phyloP scores from a whole-genome alignment of 2,888 invertebrate species.

The Galerucella pusilla region DNA sequence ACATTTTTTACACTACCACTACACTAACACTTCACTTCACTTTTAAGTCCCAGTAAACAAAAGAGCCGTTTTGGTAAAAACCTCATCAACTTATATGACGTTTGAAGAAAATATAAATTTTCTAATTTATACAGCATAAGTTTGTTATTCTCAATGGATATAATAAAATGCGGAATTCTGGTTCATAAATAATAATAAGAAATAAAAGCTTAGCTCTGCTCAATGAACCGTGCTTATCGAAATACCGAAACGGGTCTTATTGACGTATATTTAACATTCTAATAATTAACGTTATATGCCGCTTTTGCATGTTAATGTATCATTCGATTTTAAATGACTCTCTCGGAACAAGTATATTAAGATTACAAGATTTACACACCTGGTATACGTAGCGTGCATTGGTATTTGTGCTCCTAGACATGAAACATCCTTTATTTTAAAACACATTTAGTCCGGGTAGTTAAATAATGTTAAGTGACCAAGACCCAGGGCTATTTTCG shows the following conservation, averaged over 20 bases:
- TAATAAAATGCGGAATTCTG: neutral
- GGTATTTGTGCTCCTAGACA: neutral
- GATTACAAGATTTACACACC: slow-evolving; percentile 19
- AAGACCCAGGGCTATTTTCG: neutral
- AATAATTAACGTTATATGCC: slow-evolving; percentile 18
- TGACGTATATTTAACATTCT: slow-evolving; percentile 6
- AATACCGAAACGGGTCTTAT: slow-evolving; percentile 1
- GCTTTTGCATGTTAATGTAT: slow-evolving; percentile 14
- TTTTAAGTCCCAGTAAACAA: too few relatives aligned
- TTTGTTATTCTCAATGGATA: neutral
- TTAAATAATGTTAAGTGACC: neutral
- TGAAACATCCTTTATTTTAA: neutral
- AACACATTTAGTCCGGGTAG: neutral
- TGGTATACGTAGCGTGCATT: slow-evolving; percentile 6
- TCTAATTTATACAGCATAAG: neutral
- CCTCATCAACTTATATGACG: too few relatives aligned
- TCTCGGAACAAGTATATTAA: slow-evolving; percentile 9
- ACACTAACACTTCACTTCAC: too few relatives aligned
- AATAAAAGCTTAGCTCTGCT: slow-evolving; percentile 1
- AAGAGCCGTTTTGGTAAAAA: too few relatives aligned
- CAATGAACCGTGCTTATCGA: slow-evolving; percentile 15
- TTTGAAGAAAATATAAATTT: too few relatives aligned
- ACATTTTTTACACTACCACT: too few relatives aligned
- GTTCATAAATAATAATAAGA: slow-evolving; percentile 9
- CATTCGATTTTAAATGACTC: slow-evolving; percentile 1